Base-by-base conservation (phyloP, 2,113 vertebrate species). In the Macrotus californicus region DNA sequence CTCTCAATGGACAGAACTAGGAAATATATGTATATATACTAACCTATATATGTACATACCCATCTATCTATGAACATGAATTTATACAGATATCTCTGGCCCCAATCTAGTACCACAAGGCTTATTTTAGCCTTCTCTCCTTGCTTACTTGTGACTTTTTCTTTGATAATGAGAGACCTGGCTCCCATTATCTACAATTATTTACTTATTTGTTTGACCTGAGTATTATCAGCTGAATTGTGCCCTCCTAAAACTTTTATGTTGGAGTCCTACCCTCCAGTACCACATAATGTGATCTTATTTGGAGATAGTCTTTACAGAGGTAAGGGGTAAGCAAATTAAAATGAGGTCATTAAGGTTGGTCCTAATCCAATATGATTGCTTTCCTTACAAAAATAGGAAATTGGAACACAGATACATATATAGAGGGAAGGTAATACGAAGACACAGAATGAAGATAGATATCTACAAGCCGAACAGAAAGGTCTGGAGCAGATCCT, bases 91-190 rank as follows among this genome's bases (percentile, higher is more conserved):
- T 90, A 29, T 70, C 16, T 67, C 19, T 46, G 52, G 12, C 46
- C 43, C n/a, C 46, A 79, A 79, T 41, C 26, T 11, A 84, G 54
- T 5, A 85, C 18, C 54, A 54, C 6, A 52, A 31, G 12, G 21
- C 39, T 88, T 29, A 83, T 93, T 72, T 26, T 76, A 77, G 21
- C 41, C 8, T 67, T 81, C 56, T 81, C 12, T 36, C 41, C 43
- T 79, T 59, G 36, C 56, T 72, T 87, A 85, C 85, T 90, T 61
- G n/a, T 91, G 16, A 87, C 56, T 73, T 82, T 90, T 82, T 83
- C 46, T 93, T 48, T 48, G 46, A 36, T 64, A 81, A 29, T 66
- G 39, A 87, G 24, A 77, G 48, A 56, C 4, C 26, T 91, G 26
- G 29, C 10, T 91, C 61, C 81, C 64, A 14, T 79, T 95, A 88